Evolutionary conservation across 2,797 vertebrate species (phyloP).

Genomic region (Enteromius argenteus): DNA sequence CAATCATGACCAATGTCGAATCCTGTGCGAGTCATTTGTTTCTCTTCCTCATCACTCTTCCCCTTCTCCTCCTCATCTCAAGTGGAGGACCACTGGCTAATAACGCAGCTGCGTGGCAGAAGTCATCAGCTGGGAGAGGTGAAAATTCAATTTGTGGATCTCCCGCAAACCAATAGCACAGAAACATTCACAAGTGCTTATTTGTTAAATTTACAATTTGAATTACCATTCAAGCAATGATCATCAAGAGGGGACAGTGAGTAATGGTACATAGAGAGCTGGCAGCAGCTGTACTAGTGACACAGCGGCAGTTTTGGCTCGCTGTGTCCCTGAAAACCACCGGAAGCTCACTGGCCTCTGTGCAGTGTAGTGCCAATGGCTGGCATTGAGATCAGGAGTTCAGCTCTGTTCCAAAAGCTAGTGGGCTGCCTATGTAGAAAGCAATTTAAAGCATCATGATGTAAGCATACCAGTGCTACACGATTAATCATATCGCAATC

Average conservation of each 20-base stretch:
- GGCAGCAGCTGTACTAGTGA: slow-evolving; percentile 25
- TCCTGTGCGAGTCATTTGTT: slow-evolving; percentile 31
- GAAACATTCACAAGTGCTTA: slow-evolving; percentile 2
- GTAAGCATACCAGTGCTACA: too few species aligned
- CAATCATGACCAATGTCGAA: slow-evolving; percentile 43
- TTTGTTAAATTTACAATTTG: slow-evolving; percentile 23
- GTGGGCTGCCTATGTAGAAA: background rate
- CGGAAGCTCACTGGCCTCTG: slow-evolving; percentile 13
- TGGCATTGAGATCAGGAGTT: background rate
- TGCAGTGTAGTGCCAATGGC: background rate
- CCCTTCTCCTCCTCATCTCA: background rate
- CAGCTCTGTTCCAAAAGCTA: background rate
- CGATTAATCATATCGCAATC: too few species aligned
- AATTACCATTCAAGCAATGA: slow-evolving; percentile 33
- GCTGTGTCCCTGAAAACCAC: slow-evolving; percentile 20
- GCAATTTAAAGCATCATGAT: background rate
- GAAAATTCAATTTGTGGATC: slow-evolving; percentile 46
- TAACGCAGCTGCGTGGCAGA: background rate
- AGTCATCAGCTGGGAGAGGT: slow-evolving; percentile 20
- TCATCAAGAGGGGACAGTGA: slow-evolving; percentile 30
- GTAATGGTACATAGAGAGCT: slow-evolving; percentile 17
- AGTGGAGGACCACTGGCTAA: slow-evolving; percentile 14
- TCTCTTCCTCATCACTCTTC: slow-evolving; percentile 9
- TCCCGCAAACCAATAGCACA: background rate
- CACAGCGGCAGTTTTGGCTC: slow-evolving; percentile 3